Percentiles rank a stretch among this genome's conserved stretches.
Evolutionary conservation across 2,888 invertebrate species (phyloP).

Genomic region (Auanema freiburgensis): DNA sequence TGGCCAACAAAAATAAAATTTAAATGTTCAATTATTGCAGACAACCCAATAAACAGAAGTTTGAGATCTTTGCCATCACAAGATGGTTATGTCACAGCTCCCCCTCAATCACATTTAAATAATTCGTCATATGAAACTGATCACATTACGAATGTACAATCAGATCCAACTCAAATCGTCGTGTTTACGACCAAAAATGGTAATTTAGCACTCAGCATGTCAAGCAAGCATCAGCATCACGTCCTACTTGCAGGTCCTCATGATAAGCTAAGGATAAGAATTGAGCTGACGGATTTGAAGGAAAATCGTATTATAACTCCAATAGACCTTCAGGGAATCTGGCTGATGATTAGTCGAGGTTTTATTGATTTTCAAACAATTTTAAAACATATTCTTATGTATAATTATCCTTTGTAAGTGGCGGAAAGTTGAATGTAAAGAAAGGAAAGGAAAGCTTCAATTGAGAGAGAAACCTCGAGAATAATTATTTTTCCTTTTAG

Average conservation of each 20-base stretch:
- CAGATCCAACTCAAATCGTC: conserved; percentile 55
- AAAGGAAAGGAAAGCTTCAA: neutral
- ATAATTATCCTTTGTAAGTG: neutral
- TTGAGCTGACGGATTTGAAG: conserved; percentile 56
- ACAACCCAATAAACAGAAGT: too few relatives aligned
- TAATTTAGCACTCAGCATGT: conserved; percentile 3
- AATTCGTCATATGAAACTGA: conserved; percentile 28
- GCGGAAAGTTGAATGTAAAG: neutral
- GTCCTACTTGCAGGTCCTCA: conserved; percentile 34
- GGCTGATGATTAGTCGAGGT: conserved; percentile 58
- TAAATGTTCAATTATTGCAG: too few relatives aligned
- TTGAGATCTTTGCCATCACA: neutral
- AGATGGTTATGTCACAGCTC: neutral
- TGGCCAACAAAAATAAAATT: too few relatives aligned
- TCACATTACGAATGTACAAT: conserved; percentile 53
- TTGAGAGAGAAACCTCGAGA: neutral
- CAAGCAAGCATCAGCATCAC: neutral
- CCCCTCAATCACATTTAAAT: neutral
- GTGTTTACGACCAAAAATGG: conserved; percentile 54
- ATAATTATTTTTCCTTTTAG: conserved; percentile 30
- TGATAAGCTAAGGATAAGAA: conserved; percentile 41
- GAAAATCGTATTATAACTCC: conserved; percentile 49
- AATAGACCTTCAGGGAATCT: conserved; percentile 52
- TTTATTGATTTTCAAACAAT: conserved; percentile 7
- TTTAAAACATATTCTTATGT: too few relatives aligned